Conservation (phyloP, 2,888 invertebrate genomes). For the Buathra laborator region DNA sequence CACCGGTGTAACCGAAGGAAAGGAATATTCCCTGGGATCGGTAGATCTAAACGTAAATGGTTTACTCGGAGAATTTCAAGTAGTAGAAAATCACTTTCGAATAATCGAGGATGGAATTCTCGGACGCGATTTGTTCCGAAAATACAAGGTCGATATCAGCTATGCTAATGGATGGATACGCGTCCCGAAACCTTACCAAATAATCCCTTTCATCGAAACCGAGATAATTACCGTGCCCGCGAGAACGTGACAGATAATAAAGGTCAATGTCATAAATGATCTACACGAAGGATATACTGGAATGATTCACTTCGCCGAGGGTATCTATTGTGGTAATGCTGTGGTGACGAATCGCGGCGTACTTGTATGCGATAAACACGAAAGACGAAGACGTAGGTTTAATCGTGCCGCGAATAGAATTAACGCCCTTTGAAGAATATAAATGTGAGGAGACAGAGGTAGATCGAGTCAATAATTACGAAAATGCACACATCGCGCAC, state of each 20-base stretch:
- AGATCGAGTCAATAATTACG: no score
- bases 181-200: neutral
- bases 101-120: neutral
- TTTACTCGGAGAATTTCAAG: neutral
- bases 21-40: neutral
- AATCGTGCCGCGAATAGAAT: no score
- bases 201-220: neutral
- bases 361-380: no score
- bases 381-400: no score
- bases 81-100: neutral
- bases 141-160: conserved; percentile 13
- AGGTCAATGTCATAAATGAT: neutral
- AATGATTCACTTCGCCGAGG: no score
- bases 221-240: neutral
- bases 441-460: no score
- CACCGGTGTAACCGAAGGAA: conserved; percentile 16
- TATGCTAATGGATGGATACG: conserved; percentile 5
- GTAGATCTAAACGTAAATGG: no score
- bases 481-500: neutral
- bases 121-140: conserved; percentile 19
- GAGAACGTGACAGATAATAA: neutral
- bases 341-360: no score
- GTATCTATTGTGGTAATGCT: no score
- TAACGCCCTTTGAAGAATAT: no score
- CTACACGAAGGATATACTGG: neutral